Evolutionary conservation across 2,113 vertebrate genomes (phyloP).

Genomic region (Ailurus styani): DNA sequence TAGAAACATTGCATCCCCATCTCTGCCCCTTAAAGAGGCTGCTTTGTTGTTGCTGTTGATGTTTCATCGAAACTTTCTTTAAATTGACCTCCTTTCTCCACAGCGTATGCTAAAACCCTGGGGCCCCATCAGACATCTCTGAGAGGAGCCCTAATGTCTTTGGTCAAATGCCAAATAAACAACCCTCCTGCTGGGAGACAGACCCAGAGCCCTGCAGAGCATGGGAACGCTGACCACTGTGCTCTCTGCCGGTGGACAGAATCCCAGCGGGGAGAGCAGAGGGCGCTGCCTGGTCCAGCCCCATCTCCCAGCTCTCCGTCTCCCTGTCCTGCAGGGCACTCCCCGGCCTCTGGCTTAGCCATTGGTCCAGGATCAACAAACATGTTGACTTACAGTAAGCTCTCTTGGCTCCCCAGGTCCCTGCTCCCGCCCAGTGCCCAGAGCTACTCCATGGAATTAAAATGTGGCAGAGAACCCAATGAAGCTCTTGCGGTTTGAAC

Average conservation of each 20-base stretch:
- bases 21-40: neutral
- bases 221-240: neutral
- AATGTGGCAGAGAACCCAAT: neutral
- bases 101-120: neutral
- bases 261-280: neutral
- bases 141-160: slow-evolving; percentile 7
- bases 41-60: neutral
- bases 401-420: slow-evolving; percentile 36
- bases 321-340: neutral
- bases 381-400: slow-evolving; percentile 64
- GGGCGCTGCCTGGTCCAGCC: fast-evolving
- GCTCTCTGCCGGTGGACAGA: neutral
- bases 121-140: neutral
- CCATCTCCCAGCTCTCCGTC: neutral
- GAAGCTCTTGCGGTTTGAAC: slow-evolving; percentile 4
- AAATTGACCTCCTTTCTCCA: slow-evolving; percentile 39
- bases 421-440: neutral
- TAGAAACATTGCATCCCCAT: neutral
- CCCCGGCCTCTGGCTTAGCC: neutral
- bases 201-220: neutral
- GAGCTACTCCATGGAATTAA: slow-evolving; percentile 30
- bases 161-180: slow-evolving; percentile 11
- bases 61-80: slow-evolving; percentile 51
- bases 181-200: neutral
- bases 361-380: slow-evolving; percentile 59